phyloP scores from a whole-genome alignment of 2,113 vertebrate species.

The Mixornis gularis region DNA sequence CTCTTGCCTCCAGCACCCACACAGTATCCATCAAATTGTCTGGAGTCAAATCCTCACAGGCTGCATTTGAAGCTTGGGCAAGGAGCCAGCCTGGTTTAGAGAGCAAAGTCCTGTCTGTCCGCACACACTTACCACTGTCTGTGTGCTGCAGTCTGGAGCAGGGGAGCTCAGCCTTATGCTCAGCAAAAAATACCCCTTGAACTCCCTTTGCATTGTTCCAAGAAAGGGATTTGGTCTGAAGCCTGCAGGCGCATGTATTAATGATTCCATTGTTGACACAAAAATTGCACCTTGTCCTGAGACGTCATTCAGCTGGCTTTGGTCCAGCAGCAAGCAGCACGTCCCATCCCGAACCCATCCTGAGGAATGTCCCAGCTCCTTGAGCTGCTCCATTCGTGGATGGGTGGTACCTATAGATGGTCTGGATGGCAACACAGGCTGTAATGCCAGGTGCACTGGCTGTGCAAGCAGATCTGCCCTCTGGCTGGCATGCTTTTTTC shows the following conservation, averaged over 20 bases:
- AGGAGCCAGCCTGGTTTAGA: neutral
- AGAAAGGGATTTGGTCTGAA: neutral
- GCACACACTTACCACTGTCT: neutral
- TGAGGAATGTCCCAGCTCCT: neutral
- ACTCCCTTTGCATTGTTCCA: neutral
- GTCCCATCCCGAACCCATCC: neutral
- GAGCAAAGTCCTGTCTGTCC: neutral
- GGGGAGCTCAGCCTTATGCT: neutral
- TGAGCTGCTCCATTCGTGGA: neutral
- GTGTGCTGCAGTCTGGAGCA: neutral
- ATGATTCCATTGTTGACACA: neutral
- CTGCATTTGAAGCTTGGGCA: neutral
- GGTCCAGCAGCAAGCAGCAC: neutral
- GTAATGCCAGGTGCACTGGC: neutral
- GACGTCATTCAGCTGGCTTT: neutral
- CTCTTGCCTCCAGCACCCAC: conserved; percentile 10
- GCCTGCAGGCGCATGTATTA: neutral
- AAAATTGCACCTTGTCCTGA: neutral
- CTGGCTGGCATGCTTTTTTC: neutral
- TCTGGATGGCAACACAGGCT: neutral
- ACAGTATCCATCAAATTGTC: conserved; percentile 9
- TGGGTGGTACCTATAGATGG: neutral
- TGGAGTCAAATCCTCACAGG: neutral
- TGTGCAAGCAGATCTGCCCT: neutral
- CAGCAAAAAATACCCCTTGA: neutral